Conservation (phyloP, 1,140 invertebrate species). For the Lordiphosa clarofinis region DNA sequence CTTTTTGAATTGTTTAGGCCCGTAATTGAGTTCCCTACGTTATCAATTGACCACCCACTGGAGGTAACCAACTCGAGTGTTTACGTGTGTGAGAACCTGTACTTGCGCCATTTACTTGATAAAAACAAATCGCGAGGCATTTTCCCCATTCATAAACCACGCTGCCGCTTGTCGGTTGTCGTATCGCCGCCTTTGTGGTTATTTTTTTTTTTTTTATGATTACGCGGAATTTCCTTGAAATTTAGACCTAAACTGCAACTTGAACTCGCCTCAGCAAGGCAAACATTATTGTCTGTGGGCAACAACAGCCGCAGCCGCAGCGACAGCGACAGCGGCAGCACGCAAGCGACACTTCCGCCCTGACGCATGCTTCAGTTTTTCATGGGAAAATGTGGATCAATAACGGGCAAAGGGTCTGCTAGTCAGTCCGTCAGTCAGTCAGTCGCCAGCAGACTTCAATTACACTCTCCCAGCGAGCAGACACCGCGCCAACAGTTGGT, state of each 20-base stretch:
- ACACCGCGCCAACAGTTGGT: conserved; percentile 10
- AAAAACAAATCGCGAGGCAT: conserved; percentile 9
- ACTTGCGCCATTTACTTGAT: too few relatives aligned
- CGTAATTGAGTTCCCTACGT: too few relatives aligned
- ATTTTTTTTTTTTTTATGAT: conserved; percentile 22
- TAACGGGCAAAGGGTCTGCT: conserved; percentile 55
- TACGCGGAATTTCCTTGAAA: conserved; percentile 31
- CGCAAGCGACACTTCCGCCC: too few relatives aligned
- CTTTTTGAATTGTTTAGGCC: too few relatives aligned
- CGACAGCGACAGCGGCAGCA: conserved; percentile 11
- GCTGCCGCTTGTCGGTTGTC: conserved; percentile 4
- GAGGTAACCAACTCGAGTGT: too few relatives aligned
- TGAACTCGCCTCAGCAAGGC: conserved; percentile 21
- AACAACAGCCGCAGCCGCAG: conserved; percentile 30
- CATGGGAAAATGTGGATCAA: conserved; percentile 66
- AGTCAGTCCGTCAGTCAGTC: conserved; percentile 27
- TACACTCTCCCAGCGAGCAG: conserved; percentile 49
- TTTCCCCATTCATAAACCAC: conserved; percentile 13
- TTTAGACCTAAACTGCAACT: conserved; percentile 10
- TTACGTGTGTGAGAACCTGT: too few relatives aligned
- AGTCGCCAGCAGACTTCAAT: conserved; percentile 47
- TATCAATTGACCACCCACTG: too few relatives aligned
- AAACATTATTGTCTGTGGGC: conserved; percentile 70
- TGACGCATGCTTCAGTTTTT: conserved; percentile 23
- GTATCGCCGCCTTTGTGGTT: conserved; percentile 13